Base-by-base conservation (phyloP, 2,113 vertebrate species). In the Emydura subglobosa region DNA sequence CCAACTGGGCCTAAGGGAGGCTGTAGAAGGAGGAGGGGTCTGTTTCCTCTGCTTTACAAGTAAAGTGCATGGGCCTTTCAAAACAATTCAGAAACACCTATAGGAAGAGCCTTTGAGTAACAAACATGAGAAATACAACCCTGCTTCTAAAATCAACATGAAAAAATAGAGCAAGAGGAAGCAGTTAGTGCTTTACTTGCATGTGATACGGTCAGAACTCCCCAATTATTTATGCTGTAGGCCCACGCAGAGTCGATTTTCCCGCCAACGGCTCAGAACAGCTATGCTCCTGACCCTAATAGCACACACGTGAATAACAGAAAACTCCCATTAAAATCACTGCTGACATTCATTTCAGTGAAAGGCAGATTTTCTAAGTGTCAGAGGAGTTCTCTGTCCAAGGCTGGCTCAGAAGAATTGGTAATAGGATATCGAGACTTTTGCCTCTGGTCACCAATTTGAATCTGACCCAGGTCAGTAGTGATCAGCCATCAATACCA, bases 41-140 rank as follows among this genome's bases (percentile, higher is more conserved):
- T 61, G 4, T 87, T 89, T 90, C 44, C 82, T 72, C 72, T 86
- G 27, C 34, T 54, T 92, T 95, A 86, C 95, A 94, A 94, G 76
- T 3, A 86, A 94, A 80, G 59, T 39, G 34, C 65, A 65, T 34
- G 17, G 42, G 14, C 19, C 14, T 34, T 94, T 94, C 74, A 83
- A 89, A 86, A 11, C 14, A 95, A 13, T 39, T 86, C 34, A 89
- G 59, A 42, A 92, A 39, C 5, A 57, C 3, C 4, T 49, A 44
- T 90, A 81, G 53, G 74, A 87, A 79, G 47, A 90, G 10, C 19
- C 31, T 87, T 54, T 79, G 10, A 13, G 74, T 76, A 81, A 83
- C 31, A 42, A 57, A 89, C 65, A 83, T 7, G 10, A 2, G 92
- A 19, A 55, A 24, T 88, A 10, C 5, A 57, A 50, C 2, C 7